Evolutionary conservation across 2,113 vertebrate species (phyloP).

Genomic region (Paraplagusia blochii): DNA sequence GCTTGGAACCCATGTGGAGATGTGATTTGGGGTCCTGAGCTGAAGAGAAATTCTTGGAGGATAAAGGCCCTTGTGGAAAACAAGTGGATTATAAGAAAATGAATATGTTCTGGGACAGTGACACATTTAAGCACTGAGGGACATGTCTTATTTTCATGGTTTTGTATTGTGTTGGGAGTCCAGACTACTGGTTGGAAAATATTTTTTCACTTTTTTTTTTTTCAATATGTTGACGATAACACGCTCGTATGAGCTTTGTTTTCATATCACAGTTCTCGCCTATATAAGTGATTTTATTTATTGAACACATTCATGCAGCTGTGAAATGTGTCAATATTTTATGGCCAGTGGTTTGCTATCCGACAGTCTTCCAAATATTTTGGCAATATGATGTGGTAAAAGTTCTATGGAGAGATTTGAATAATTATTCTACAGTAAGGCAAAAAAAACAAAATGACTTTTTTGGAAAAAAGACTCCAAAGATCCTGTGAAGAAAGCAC

Average conservation of each 20-base stretch:
- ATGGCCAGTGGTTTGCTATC: conserved; percentile 71
- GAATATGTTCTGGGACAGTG: conserved; percentile 41
- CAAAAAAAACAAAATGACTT: no score
- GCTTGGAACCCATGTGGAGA: conserved; percentile 50
- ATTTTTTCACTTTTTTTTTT: conserved; percentile 74
- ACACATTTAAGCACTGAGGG: conserved; percentile 59
- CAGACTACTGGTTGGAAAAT: conserved; percentile 75
- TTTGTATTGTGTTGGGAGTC: conserved; percentile 49
- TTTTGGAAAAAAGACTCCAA: conserved; percentile 47
- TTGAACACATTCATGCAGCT: conserved; percentile 73
- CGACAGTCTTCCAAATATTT: conserved; percentile 84
- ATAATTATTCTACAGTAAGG: no score
- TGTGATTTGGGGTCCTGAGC: conserved; percentile 45
- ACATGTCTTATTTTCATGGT: conserved; percentile 46
- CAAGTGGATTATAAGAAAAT: conserved; percentile 10
- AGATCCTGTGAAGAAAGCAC: conserved; percentile 49
- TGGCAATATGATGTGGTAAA: conserved; percentile 81
- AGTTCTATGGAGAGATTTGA: conserved; percentile 39
- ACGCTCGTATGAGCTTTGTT: conserved; percentile 78
- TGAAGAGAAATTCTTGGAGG: conserved; percentile 22
- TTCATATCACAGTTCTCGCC: conserved; percentile 82
- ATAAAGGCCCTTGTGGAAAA: conserved; percentile 16
- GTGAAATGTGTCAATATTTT: conserved; percentile 63
- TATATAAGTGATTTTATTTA: no score
- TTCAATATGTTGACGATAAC: conserved; percentile 76